Evolutionary conservation across 2,888 invertebrate species (phyloP).

Genomic region (Leucophora obtusa): DNA sequence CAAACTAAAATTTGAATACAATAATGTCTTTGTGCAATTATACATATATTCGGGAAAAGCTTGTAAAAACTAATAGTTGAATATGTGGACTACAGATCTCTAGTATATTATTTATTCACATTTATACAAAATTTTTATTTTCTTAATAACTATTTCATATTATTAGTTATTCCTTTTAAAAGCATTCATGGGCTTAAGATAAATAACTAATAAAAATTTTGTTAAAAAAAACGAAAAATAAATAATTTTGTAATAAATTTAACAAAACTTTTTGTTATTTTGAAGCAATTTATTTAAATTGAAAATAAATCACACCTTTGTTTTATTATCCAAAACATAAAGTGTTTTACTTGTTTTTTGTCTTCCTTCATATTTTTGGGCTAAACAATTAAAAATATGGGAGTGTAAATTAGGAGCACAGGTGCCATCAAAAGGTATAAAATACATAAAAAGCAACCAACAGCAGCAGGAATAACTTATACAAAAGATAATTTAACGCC

Average conservation of each 20-base stretch:
- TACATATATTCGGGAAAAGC: too few relatives aligned
- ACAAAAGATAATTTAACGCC: slow-evolving; percentile 33
- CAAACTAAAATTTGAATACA: too few relatives aligned
- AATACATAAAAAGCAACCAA: slow-evolving; percentile 6
- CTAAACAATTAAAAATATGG: slow-evolving; percentile 34
- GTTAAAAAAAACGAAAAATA: too few relatives aligned
- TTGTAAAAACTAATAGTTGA: too few relatives aligned
- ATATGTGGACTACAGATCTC: too few relatives aligned
- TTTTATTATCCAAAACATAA: slow-evolving; percentile 43
- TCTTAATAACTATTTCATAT: too few relatives aligned
- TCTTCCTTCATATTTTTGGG: slow-evolving; percentile 5
- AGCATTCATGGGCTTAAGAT: background rate
- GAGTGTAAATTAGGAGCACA: slow-evolving; percentile 30
- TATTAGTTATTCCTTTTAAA: too few relatives aligned
- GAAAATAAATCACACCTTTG: slow-evolving; percentile 51
- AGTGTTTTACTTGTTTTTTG: background rate
- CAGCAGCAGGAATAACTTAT: background rate
- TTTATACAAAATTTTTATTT: too few relatives aligned
- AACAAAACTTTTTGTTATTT: slow-evolving; percentile 26
- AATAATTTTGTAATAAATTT: slow-evolving; percentile 12
- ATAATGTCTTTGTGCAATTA: too few relatives aligned
- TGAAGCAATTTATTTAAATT: slow-evolving; percentile 29
- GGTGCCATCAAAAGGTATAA: slow-evolving; percentile 25
- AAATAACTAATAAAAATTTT: background rate
- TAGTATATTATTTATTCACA: too few relatives aligned